Percentiles rank a stretch among this genome's conserved stretches.
phyloP scores from a whole-genome alignment of 2,888 invertebrate species.

The Nemurella pictetii region DNA sequence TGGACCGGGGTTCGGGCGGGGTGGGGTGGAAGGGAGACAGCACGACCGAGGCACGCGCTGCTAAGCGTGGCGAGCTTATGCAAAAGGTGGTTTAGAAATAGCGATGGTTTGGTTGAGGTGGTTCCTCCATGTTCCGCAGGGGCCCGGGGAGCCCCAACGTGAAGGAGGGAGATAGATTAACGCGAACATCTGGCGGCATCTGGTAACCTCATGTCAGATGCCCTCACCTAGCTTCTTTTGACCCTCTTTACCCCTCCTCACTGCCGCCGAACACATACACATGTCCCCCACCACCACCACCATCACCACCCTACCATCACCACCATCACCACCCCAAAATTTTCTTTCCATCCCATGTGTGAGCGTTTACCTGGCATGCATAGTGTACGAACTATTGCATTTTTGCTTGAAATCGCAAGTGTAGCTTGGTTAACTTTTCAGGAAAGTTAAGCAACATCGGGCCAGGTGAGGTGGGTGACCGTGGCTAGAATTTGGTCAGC shows the following conservation, averaged over 20 bases:
- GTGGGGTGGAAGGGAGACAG: constrained; percentile 3
- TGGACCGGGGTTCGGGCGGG: neutral
- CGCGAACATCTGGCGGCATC: constrained; percentile 38
- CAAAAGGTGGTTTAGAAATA: constrained; percentile 49
- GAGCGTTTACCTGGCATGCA: constrained; percentile 19
- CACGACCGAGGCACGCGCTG: constrained; percentile 35
- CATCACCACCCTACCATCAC: constrained; percentile 28
- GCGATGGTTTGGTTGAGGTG: constrained; percentile 30
- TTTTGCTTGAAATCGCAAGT: no score
- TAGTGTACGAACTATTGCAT: no score
- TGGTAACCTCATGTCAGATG: constrained; percentile 39
- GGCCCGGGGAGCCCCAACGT: constrained; percentile 33
- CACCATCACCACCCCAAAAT: constrained; percentile 29
- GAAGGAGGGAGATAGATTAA: constrained; percentile 40
- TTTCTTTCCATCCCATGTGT: constrained; percentile 17
- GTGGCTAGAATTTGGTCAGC: no score
- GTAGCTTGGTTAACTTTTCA: no score
- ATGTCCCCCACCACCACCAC: constrained; percentile 18
- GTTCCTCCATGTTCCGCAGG: neutral
- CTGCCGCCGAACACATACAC: no score
- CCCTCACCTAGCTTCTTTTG: constrained; percentile 5
- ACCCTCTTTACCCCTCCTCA: neutral
- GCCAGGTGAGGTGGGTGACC: no score
- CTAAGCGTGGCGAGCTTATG: constrained; percentile 40
- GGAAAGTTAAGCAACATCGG: no score